Evolutionary conservation across 2,888 invertebrate genomes (phyloP), one percentile per base, ranked within the genome.

Genomic region (Mythimna albipuncta): DNA sequence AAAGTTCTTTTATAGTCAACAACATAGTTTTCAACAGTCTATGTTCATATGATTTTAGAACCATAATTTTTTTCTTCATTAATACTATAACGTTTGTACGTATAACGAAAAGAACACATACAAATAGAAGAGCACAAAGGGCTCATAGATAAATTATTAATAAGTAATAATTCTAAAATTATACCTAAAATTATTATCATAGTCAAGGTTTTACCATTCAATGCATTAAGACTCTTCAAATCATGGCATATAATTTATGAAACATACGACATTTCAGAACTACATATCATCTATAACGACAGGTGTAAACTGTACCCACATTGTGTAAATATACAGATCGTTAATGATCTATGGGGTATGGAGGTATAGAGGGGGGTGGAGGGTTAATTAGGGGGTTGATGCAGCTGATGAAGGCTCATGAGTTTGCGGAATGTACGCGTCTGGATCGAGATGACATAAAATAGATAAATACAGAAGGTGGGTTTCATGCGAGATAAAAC

Each of bases 271-370:
- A 10, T 70, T 79, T 66, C 41, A 52, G 19, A n/a, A 6, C 13
- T 54, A 9, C 55, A 61, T 57, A 10, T 19, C 57, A 59, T 64
- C 64, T 75, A 21, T 78, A 74, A 70, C 73, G 79, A 81, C 72
- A 79, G 69, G 72, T 64, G 75, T 72, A 70, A 70, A 72, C 58
- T 54, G 63, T 78, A 68, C 74, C 69, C 64, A 78, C 76, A 77
- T 79, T 82, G 80, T 77, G 80, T 81, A 85, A 86, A 87, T 87
- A 85, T 71, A 82, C 82, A 79, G 76, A 74, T 85, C 84, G 82
- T 82, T 86, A 87, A 86, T 87, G 87, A 87, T 82, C 80, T 87
- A 84, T 79, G 65, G 69, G 70, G 72, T 72, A 59, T 52, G 54
- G 47, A 16, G 32, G 58, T n/a, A 10, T 50, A 11, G 58, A 38